Conservation (phyloP, 2,797 vertebrate genomes). For the Leontocebus nigricollis region DNA sequence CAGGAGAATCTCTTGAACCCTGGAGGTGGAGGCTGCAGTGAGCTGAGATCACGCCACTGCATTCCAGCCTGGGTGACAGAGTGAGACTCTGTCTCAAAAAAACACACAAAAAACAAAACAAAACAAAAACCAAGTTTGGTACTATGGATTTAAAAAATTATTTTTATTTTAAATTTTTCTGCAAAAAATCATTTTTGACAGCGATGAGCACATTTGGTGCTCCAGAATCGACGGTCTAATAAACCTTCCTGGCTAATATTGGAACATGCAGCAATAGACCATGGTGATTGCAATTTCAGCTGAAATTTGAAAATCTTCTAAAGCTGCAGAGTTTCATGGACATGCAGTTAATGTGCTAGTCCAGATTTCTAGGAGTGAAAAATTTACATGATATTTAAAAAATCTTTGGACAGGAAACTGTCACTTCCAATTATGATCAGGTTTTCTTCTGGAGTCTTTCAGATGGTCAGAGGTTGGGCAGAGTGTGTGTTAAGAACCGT, state of each 20-base stretch:
- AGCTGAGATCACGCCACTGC: neutral
- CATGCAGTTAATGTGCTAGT: neutral
- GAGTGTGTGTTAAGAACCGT: neutral
- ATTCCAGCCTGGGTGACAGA: neutral
- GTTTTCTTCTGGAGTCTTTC: neutral
- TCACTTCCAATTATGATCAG: neutral
- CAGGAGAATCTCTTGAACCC: neutral
- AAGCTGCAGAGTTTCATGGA: neutral
- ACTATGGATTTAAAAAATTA: neutral
- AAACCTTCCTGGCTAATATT: neutral
- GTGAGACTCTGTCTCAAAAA: neutral
- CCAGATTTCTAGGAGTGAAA: neutral
- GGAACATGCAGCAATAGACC: neutral
- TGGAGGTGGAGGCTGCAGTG: neutral
- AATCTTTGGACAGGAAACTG: neutral
- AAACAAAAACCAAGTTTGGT: neutral
- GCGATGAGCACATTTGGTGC: neutral
- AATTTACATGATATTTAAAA: neutral
- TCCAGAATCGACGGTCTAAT: neutral
- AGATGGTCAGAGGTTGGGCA: neutral
- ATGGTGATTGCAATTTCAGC: neutral
- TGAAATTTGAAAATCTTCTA: slow-evolving; percentile 7
- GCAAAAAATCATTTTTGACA: neutral
- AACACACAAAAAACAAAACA: too few species aligned
- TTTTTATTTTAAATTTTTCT: slow-evolving; percentile 11